A percentile compares a stretch with the other conserved stretches of the same genome.
Evolutionary conservation across 2,797 vertebrate genomes (phyloP).

Genomic region (Parauchenoglanis ngamensis): DNA sequence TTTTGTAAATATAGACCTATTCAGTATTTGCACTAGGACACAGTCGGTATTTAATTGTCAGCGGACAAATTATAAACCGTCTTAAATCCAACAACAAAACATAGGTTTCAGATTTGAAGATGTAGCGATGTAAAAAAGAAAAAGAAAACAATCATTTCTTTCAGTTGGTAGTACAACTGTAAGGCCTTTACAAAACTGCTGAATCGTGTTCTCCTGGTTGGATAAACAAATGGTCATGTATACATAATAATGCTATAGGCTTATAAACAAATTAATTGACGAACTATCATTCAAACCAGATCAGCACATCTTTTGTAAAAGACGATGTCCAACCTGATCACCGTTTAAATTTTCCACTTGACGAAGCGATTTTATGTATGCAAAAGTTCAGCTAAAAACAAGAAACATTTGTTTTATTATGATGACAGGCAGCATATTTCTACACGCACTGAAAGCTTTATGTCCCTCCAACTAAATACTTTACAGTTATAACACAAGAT

Average conservation of each 20-base stretch:
- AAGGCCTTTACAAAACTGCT: conserved; percentile 11
- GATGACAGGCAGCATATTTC: neutral
- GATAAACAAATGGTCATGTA: conserved; percentile 26
- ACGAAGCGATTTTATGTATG: no score
- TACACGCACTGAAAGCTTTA: neutral
- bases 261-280: conserved; percentile 22
- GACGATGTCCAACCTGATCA: neutral
- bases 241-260: conserved; percentile 10
- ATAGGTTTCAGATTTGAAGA: neutral
- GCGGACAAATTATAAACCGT: neutral
- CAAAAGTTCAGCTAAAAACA: neutral
- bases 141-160: neutral
- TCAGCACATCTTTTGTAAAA: neutral
- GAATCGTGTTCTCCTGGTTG: conserved; percentile 13
- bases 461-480: neutral
- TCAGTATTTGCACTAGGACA: neutral
- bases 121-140: neutral
- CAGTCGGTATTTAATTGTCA: neutral
- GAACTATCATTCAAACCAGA: neutral
- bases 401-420: neutral
- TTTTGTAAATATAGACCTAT: neutral
- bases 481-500: neutral
- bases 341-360: neutral
- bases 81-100: neutral
- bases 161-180: conserved; percentile 9